Base-by-base conservation (phyloP, 2,888 invertebrate genomes). In the Nomada ferruginata region DNA sequence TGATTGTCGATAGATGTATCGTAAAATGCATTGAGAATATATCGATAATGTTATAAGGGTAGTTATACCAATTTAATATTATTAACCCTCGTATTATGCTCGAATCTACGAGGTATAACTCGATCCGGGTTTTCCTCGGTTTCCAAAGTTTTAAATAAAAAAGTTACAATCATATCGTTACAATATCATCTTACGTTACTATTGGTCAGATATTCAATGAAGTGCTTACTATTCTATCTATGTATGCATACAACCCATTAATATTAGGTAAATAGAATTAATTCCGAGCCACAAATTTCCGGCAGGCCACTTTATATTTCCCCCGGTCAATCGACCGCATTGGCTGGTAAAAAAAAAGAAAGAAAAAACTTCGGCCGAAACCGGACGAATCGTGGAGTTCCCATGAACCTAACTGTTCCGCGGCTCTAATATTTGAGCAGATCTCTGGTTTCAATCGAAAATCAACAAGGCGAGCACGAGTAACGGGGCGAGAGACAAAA, bases 361-460 rank as follows among this genome's bases (percentile, higher is more conserved):
- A 15, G n/a, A 18, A 65, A 83, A 83, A 85, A 82, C 76, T 71
- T 82, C 20, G 23, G 23, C 57, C 72, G 73, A 86, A 82, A 82
- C 79, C 79, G 55, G 74, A 65, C 80, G 85, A 87, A 79, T 72
- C 71, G 64, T 77, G 53, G n/a, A 84, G 79, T 89, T 93, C 93
- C 92, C 92, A 93, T 92, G 91, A 85, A 89, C 89, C 90, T 90
- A 92, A 92, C 91, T 90, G 92, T 92, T 90, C 90, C 83, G 65
- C 71, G 85, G 85, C 82, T 88, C 90, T 87, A 89, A 89, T 92
- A 91, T 93, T 93, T 92, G 92, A 92, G 92, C 92, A 91, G 92
- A 93, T 93, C 93, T 92, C 92, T 82, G 87, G 91, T 93, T 93
- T 93, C 93, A 93, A 93, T 93, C 92, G 92, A 92, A 92, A 92